Evolutionary conservation across 2,888 invertebrate species (phyloP).

Genomic region (Tenthredo livida): DNA sequence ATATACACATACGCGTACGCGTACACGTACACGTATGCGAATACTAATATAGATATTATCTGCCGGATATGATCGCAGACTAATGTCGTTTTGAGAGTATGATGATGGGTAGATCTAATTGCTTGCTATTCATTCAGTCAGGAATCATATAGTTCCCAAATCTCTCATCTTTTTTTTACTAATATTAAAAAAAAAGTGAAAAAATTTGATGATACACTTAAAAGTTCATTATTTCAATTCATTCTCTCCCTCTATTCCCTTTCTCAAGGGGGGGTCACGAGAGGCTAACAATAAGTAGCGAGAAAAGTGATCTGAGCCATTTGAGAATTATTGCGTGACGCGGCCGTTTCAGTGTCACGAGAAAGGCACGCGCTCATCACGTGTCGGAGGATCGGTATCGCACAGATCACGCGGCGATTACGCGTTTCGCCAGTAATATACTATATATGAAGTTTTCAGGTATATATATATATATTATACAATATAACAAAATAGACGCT

Average conservation of each 20-base stretch:
- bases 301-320: slow-evolving; percentile 8
- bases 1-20: not conserved
- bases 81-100: not conserved
- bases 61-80: not conserved
- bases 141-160: too few species aligned
- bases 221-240: not conserved
- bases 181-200: too few species aligned
- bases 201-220: not conserved
- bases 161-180: too few species aligned
- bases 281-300: not conserved
- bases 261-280: not conserved
- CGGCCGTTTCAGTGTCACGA: slow-evolving; percentile 42
- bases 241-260: not conserved
- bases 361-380: slow-evolving; percentile 40
- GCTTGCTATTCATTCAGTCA: too few species aligned
- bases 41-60: not conserved
- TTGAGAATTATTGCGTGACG: slow-evolving; percentile 34
- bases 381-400: slow-evolving; percentile 39
- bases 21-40: not conserved
- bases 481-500: not conserved
- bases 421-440: not conserved
- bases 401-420: slow-evolving; percentile 30
- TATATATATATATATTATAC: not conserved
- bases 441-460: not conserved
- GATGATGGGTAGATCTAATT: not conserved